Evolutionary conservation across 2,113 vertebrate species (phyloP), one percentile per base, ranked within the genome.

Genomic region (Cephalopholis sonnerati): DNA sequence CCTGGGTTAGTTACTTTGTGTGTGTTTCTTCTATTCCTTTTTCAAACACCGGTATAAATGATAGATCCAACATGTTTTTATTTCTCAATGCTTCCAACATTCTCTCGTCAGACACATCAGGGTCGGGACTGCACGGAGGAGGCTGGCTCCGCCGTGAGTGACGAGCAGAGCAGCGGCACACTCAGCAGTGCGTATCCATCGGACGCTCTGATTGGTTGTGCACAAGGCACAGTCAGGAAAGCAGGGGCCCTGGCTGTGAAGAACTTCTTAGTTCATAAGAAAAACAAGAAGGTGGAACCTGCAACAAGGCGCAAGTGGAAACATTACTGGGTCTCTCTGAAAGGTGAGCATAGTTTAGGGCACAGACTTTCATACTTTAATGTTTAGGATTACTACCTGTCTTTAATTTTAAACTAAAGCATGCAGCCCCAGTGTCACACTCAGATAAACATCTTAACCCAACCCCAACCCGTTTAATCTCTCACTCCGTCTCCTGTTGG

Each of bases 191-290:
- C 96, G 0, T 97, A 96, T 9, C 97, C 96, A 41, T 97, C 97
- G 0, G 98, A 98, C 87, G 83, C 96, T 73, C 93, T 96, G 74
- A 95, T 96, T 36, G 96, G 90, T 0, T 96, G 96, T 0, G 94
- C 96, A 0, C 97, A 97, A 73, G 97, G 98, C 86, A 98, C 96
- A 0, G 98, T 99, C 66, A 96, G 98, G 76, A 99, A 99, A 79
- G 97, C 98, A 0, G 98, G 98, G 0, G 96, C 96, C 32, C 95
- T 99, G 90, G 96, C 97, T 0, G 97, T 99, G 80, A 99, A 99
- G 89, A 98, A 98, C 95, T 99, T 98, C 86, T 92, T 99, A 83
- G 97, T 98, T 79, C 98, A 98, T 91, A 99, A 99, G 92, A 99
- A 99, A 93, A 98, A 95, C 93, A 98, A 98, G 94, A 98, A 99